Conservation (phyloP, 1,140 invertebrate genomes). For the Semibalanus balanoides region DNA sequence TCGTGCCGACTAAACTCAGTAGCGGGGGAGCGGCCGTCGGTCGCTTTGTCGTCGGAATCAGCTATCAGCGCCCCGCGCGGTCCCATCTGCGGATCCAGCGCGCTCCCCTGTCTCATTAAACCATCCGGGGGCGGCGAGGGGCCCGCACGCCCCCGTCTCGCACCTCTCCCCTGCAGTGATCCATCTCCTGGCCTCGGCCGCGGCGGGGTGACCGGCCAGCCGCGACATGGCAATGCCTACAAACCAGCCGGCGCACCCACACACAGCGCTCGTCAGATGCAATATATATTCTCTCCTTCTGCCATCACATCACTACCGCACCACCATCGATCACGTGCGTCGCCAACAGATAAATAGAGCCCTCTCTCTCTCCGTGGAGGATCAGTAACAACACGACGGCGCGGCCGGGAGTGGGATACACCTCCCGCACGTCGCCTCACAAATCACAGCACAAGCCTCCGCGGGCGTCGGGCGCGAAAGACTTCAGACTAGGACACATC, state of each 20-base stretch:
- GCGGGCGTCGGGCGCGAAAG: not conserved
- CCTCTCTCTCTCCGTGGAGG: not conserved
- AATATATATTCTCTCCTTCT: not conserved
- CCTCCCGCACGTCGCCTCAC: no score
- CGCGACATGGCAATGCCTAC: not conserved
- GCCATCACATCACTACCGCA: not conserved
- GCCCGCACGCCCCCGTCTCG: not conserved
- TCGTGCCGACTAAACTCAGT: not conserved
- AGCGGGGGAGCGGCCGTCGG: no score
- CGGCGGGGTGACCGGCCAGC: no score
- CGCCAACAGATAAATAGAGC: not conserved
- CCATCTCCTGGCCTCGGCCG: not conserved
- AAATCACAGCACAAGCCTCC: not conserved
- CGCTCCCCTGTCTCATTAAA: not conserved
- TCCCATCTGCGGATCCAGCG: not conserved
- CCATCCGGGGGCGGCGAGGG: not conserved
- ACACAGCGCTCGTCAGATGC: not conserved
- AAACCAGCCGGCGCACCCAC: not conserved
- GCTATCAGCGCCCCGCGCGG: not conserved
- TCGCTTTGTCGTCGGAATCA: not conserved
- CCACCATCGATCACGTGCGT: not conserved
- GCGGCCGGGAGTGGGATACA: not conserved
- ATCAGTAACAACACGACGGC: not conserved
- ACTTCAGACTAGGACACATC: not conserved
- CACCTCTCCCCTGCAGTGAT: not conserved